Conservation (phyloP, 2,797 vertebrate genomes). For the Sebastes reedi region DNA sequence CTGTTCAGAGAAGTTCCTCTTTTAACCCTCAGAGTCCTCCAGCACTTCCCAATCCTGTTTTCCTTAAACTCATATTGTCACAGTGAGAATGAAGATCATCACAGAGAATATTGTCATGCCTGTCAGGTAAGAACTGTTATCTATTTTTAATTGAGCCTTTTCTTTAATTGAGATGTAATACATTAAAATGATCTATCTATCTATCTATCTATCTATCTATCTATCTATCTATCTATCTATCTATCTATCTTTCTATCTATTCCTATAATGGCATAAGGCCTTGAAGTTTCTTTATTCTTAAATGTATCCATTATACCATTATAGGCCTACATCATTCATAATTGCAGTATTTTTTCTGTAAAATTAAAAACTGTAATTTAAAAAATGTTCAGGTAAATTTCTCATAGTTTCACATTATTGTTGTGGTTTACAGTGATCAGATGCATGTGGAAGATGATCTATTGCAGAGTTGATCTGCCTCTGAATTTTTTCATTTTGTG, state of each 20-base stretch:
- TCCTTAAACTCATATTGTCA: not conserved
- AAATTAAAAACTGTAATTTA: not conserved
- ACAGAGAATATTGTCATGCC: not conserved
- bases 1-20: conserved; percentile 66
- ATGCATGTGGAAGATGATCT: not conserved
- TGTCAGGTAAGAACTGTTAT: conserved; percentile 58
- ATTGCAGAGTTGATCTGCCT: not conserved
- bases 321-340: not conserved
- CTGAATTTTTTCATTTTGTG: not conserved
- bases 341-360: not conserved
- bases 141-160: not conserved
- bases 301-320: not conserved
- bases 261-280: not conserved
- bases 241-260: not conserved
- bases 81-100: conserved; percentile 49
- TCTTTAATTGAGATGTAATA: not conserved
- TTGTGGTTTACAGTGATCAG: not conserved
- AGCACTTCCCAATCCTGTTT: conserved; percentile 2
- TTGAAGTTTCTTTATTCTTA: not conserved
- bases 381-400: not conserved
- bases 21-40: conserved; percentile 3
- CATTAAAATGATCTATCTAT: not conserved
- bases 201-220: not conserved
- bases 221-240: not conserved
- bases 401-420: not conserved